Evolutionary conservation across 1,140 invertebrate genomes (phyloP).

Genomic region (Plutomurus gul): DNA sequence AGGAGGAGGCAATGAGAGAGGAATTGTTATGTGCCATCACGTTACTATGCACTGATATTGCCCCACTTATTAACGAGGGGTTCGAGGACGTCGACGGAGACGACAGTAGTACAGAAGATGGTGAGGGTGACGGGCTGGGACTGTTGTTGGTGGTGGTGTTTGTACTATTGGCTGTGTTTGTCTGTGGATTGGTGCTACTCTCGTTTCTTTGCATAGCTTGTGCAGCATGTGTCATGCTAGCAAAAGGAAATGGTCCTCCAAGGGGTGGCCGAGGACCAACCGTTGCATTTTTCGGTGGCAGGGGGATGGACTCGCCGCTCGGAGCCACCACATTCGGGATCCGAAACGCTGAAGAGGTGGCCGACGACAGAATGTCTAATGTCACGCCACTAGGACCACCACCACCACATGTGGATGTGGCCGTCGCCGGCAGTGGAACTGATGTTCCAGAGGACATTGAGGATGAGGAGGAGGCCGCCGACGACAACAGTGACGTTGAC

Average conservation of each 20-base stretch:
- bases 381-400: slow-evolving; percentile 52
- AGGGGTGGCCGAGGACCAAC: slow-evolving; percentile 32
- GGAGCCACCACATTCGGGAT: slow-evolving; percentile 71
- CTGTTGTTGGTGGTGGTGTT: slow-evolving; percentile 43
- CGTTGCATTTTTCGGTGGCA: slow-evolving; percentile 55
- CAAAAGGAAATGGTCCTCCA: slow-evolving; percentile 75
- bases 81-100: slow-evolving; percentile 47
- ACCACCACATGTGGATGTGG: slow-evolving; percentile 3
- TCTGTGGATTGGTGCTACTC: slow-evolving; percentile 16
- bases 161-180: slow-evolving; percentile 46
- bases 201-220: slow-evolving; percentile 60
- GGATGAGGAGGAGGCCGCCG: slow-evolving; percentile 28
- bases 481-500: slow-evolving; percentile 53
- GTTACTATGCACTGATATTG: too few relatives aligned
- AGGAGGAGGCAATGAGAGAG: neutral
- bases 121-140: slow-evolving; percentile 54
- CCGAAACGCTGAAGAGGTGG: slow-evolving; percentile 64
- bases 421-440: slow-evolving; percentile 14
- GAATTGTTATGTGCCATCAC: too few relatives aligned
- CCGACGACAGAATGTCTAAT: slow-evolving; percentile 44
- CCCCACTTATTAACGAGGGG: neutral
- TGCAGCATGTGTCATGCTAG: slow-evolving; percentile 85
- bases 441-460: neutral
- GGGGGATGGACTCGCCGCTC: slow-evolving; percentile 61
- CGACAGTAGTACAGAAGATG: slow-evolving; percentile 53